Evolutionary conservation across 2,888 invertebrate species (phyloP), one percentile per base, ranked within the genome.

Genomic region (Mesorhabditis spiculigera): DNA sequence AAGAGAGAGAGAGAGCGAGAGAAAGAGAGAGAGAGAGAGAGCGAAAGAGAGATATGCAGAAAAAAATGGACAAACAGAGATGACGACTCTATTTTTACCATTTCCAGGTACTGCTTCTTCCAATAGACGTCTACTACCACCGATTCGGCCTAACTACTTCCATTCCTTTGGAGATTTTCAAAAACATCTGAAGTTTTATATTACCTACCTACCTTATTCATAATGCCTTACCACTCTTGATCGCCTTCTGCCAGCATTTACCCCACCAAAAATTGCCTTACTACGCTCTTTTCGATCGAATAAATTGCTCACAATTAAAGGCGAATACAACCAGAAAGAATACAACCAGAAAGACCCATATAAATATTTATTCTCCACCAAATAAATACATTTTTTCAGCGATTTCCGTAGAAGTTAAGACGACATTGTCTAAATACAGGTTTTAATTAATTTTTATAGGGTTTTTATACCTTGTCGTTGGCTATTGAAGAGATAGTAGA

Each of bases 381-480:
- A 42, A 8, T 28, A n/a, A 63, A n/a, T 63, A n/a, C 28, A 63
- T 63, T 10, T 63, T 63, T 28, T n/a, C n/a, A n/a, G n/a, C n/a
- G n/a, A n/a, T n/a, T n/a, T n/a, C n/a, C n/a, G n/a, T n/a, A 63
- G 13, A 28, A 6, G 42, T 63, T 16, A 28, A 43, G 64, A 64
- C 42, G 42, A 43, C 64, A 5, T 13, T 42, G 43, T 43, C 16
- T 43, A 43, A 16, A 42, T 5, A 64, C 5, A 5, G 3, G 4
- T 43, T 64, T 64, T 42, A 0, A 43, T 4, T 16, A 13, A 5
- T 64, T 64, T 64, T 4, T 64, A 3, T 64, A 5, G 4, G 8
- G 13, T 64, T n/a, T 64, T 64, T 64, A 10, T 64, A 42, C 63
- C 64, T 43, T 42, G 43, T 64, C 10, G 43, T 4, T 43, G 64